Conservation (phyloP, 2,113 vertebrate species). For the Nibea coibor region DNA sequence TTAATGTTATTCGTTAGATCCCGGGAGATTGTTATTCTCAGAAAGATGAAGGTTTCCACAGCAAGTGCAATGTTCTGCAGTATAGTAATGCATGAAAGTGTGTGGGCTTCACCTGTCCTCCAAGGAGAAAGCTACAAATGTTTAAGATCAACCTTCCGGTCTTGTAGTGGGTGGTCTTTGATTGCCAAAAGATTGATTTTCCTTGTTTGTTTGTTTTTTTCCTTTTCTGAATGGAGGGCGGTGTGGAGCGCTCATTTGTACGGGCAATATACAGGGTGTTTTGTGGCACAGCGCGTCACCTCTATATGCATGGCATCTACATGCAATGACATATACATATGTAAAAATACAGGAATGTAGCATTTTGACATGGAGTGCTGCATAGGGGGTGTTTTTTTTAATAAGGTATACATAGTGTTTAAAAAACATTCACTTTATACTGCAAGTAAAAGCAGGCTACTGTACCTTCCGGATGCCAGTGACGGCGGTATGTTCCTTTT, state of each 20-base stretch:
- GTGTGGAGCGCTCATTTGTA: neutral
- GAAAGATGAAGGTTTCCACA: neutral
- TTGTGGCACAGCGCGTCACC: neutral
- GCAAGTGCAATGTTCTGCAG: neutral
- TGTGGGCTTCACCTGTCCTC: neutral
- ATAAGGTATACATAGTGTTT: neutral
- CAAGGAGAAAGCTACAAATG: neutral
- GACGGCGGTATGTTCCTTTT: slow-evolving; percentile 7
- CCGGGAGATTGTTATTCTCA: neutral
- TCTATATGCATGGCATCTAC: neutral
- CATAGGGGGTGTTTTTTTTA: neutral
- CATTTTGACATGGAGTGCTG: neutral
- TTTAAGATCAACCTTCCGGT: neutral
- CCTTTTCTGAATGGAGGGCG: neutral
- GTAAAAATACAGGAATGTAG: neutral
- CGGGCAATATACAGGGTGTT: neutral
- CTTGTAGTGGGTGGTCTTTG: too few species aligned
- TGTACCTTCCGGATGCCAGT: neutral
- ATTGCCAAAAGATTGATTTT: neutral
- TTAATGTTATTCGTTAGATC: neutral
- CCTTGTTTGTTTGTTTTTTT: neutral
- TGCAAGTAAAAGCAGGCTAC: neutral
- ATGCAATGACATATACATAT: neutral
- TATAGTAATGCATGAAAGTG: neutral
- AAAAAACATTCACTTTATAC: neutral